Percentiles rank a stretch among this genome's conserved stretches.
Conservation (phyloP, 2,113 vertebrate species). For the Aldabrachelys gigantea region DNA sequence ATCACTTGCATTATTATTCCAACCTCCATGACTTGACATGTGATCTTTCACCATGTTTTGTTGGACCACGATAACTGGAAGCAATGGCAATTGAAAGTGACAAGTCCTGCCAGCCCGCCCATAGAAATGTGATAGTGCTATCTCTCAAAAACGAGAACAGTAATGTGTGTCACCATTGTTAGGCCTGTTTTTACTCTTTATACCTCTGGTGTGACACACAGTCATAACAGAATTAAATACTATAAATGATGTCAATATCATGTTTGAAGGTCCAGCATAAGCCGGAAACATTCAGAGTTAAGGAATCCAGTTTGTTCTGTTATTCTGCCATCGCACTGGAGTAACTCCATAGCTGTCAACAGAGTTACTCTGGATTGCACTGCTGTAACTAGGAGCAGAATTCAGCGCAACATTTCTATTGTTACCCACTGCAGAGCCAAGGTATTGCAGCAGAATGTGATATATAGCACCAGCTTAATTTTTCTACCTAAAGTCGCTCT, state of each 20-base stretch:
- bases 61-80: conserved; percentile 1
- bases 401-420: not conserved
- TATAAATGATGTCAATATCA: not conserved
- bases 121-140: not conserved
- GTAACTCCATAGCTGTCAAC: not conserved
- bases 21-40: not conserved
- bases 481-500: not conserved
- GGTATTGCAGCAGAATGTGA: not conserved
- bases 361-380: not conserved
- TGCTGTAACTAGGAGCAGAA: not conserved
- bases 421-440: not conserved
- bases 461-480: not conserved
- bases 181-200: not conserved
- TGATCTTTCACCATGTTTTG: conserved; percentile 17
- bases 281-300: not conserved
- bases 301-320: not conserved
- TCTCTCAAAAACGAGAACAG: conserved; percentile 11
- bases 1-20: conserved; percentile 19
- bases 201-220: conserved; percentile 19
- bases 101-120: conserved; percentile 17
- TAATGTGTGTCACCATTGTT: not conserved
- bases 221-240: not conserved
- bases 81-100: conserved; percentile 28
- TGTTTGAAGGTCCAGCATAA: not conserved
- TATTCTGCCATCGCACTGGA: accelerated